Conservation (phyloP, 2,888 invertebrate genomes). For the Ischnura elegans region DNA sequence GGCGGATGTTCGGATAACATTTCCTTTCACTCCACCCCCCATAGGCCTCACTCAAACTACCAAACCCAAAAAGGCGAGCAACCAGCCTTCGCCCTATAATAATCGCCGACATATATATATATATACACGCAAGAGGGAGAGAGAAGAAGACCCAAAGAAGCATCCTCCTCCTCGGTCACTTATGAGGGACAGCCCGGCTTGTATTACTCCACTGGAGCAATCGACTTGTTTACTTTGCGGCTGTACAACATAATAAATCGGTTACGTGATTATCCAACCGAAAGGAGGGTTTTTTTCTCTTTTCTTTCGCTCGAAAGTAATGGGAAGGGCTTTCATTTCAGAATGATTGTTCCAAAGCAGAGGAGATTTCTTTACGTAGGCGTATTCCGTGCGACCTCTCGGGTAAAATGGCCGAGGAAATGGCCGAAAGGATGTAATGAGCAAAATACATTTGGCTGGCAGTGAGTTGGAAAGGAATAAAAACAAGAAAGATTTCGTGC, state of each 20-base stretch:
- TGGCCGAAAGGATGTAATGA: no score
- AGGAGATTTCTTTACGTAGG: neutral
- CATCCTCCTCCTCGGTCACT: constrained; percentile 23
- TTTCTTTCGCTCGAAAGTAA: neutral
- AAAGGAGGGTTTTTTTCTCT: neutral
- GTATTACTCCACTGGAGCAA: constrained; percentile 30
- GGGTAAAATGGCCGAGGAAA: neutral
- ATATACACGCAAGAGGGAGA: neutral
- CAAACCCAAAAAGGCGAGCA: neutral
- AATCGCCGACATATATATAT: neutral
- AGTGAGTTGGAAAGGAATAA: no score
- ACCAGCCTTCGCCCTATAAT: constrained; percentile 25
- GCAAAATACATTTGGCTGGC: no score
- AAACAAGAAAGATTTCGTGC: no score
- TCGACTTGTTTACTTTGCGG: constrained; percentile 27
- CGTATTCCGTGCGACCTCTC: neutral
- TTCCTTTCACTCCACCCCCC: neutral
- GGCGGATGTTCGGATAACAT: constrained; percentile 34
- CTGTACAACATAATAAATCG: constrained; percentile 35
- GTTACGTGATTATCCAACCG: constrained; percentile 8
- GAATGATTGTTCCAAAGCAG: neutral
- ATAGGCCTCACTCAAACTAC: neutral
- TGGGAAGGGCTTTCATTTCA: neutral
- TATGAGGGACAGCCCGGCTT: constrained; percentile 2
- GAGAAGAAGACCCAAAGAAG: neutral